phyloP scores from a whole-genome alignment of 2,113 vertebrate species.

The rat (Rattus norvegicus) region GRCr8 NC_086026.1:104431001-104431500 shows the following conservation, averaged over 20 bases:
- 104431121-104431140: conserved; percentile 76
- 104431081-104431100: conserved; percentile 80
- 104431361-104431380: background rate
- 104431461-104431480: background rate
- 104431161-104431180: background rate
- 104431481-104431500: background rate
- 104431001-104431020: background rate
- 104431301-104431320: conserved; percentile 35
- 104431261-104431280: background rate
- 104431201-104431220: conserved; percentile 24
- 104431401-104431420: background rate
- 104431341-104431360: background rate
- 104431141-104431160: conserved; percentile 68
- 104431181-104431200: conserved; percentile 25
- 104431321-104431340: background rate
- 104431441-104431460: background rate
- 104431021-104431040: background rate
- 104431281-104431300: conserved; percentile 11
- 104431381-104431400: background rate
- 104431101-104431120: conserved; percentile 74
- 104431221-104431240: conserved; percentile 3
- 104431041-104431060: conserved; percentile 48
- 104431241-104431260: background rate
- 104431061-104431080: conserved; percentile 77
- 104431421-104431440: conserved; percentile 3